Base-by-base conservation (phyloP, 2,888 invertebrate genomes). In the Zaprionus obscuricornis region DNA sequence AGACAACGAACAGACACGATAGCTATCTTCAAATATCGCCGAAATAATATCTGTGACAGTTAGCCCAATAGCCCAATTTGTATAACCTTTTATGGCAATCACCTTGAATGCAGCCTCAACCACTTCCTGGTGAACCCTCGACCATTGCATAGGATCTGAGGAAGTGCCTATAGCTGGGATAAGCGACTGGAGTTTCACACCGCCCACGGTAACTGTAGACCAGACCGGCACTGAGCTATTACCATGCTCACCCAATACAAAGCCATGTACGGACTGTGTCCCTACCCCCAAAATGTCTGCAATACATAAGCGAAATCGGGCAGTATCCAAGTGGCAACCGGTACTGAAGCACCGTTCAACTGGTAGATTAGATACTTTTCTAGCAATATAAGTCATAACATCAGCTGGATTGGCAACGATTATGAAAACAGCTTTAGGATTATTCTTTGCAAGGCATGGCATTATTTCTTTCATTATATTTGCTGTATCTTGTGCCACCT, bases 371-470 rank as follows among this genome's bases (percentile, higher is more conserved):
- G 96, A 95, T 34, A 97, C 87, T 90, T 96, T 96, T 95, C 97
- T 97, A 0, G 97, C 94, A 1, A 96, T 94, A 89, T 96, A 96
- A 0, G 97, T 95, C 74, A 97, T 90, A 43, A 96, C 93, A 88
- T 97, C 97, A n/a, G 96, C 96, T 0, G 97, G 97, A 90, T 97
- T 96, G 64, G 95, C 94, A 0, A 96, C 96, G 62, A 97, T 93
- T 26, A 97, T 85, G 3, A 97, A 91, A 34, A 96, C 93, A 1
- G 96, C 93, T 67, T 96, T 65, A 0, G 97, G 97, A 54, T 96
- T 96, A 90, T 95, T 92, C 24, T 66, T 43, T 0, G 72, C 66
- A 0, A 87, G 42, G 2, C 91, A 85, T 0, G 97, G 97, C 52
- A 97, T 93, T 66, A 97, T 94, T 33, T 91, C 89, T 88, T 95